Conservation (phyloP, 2,797 vertebrate genomes). For the Spatula clypeata region DNA sequence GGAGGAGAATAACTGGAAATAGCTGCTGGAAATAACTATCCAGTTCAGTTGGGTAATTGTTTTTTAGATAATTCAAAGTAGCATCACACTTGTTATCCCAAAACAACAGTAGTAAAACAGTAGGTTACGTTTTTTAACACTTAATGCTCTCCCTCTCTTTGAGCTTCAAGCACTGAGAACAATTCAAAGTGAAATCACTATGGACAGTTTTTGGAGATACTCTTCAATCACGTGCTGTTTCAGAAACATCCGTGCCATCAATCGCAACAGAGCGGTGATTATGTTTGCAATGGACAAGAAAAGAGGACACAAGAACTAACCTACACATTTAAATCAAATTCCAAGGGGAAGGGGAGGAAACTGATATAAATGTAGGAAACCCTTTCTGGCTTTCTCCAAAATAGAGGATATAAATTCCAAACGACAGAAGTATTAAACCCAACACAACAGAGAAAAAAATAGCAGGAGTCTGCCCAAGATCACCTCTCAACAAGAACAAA, state of each 20-base stretch:
- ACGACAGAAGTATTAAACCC: background rate
- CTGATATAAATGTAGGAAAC: background rate
- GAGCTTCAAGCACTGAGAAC: rapidly evolving
- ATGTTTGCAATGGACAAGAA: background rate
- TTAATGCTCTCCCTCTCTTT: background rate
- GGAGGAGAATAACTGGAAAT: background rate
- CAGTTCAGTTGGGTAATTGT: rapidly evolving
- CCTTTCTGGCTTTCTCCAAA: background rate
- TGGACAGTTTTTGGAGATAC: too few species aligned
- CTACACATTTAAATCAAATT: background rate
- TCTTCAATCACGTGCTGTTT: background rate
- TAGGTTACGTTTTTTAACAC: background rate
- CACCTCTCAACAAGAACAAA: background rate
- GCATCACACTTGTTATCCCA: background rate
- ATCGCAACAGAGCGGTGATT: background rate
- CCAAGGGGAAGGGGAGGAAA: background rate
- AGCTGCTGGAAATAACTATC: background rate
- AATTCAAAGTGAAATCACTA: background rate
- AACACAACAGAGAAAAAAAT: background rate
- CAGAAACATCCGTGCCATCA: background rate
- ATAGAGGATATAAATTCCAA: background rate
- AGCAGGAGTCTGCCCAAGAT: background rate
- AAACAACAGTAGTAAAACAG: background rate
- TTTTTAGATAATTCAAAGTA: background rate
- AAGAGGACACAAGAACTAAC: background rate